These are phyloP conservation scores for Drosophila tristis DNA, from an alignment of 1,140 invertebrate genomes.

Conservation along the genomic window DNA sequence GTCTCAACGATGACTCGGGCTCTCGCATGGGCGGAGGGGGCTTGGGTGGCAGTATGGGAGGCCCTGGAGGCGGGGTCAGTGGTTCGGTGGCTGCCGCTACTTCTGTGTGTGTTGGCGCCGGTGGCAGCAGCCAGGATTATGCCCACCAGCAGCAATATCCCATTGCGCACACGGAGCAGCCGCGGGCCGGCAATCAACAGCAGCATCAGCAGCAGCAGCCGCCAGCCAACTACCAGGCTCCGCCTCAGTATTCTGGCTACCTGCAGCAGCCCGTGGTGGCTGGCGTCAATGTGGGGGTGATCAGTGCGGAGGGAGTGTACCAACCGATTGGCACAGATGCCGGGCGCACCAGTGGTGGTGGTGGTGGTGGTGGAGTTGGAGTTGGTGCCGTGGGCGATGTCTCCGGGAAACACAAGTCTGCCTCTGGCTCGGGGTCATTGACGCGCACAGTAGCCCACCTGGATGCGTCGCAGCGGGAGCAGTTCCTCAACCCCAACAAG, in stretches of 20 bases:
- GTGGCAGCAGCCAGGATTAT: conserved; percentile 75
- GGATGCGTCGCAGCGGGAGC: conserved; percentile 79
- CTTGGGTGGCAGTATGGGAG: conserved; percentile 5
- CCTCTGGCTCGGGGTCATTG: conserved; percentile 44
- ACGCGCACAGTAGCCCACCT: conserved; percentile 79
- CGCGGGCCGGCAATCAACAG: conserved; percentile 52
- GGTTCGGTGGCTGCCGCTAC: conserved; percentile 50
- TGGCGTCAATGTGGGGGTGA: conserved; percentile 79
- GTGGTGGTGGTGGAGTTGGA: conserved; percentile 22
- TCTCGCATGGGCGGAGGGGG: conserved; percentile 69
- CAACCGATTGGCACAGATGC: conserved; percentile 70
- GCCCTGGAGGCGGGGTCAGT: conserved; percentile 35
- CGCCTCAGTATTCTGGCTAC: conserved; percentile 79
- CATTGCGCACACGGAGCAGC: conserved; percentile 78
- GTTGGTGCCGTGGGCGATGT: neutral
- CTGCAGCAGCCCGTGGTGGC: conserved; percentile 78
- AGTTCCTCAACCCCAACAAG: conserved; percentile 84
- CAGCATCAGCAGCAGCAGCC: conserved; percentile 66
- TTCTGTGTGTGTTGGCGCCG: conserved; percentile 39
- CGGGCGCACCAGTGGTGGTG: conserved; percentile 64
- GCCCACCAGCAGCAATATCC: conserved; percentile 82
- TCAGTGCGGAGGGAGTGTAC: conserved; percentile 78
- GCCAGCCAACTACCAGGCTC: conserved; percentile 66
- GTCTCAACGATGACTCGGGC: conserved; percentile 73
- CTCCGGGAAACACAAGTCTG: conserved; percentile 24